Evolutionary conservation across 1,140 invertebrate species (phyloP), one percentile per base, ranked within the genome.

Genomic region (Bombus sibiricus): DNA sequence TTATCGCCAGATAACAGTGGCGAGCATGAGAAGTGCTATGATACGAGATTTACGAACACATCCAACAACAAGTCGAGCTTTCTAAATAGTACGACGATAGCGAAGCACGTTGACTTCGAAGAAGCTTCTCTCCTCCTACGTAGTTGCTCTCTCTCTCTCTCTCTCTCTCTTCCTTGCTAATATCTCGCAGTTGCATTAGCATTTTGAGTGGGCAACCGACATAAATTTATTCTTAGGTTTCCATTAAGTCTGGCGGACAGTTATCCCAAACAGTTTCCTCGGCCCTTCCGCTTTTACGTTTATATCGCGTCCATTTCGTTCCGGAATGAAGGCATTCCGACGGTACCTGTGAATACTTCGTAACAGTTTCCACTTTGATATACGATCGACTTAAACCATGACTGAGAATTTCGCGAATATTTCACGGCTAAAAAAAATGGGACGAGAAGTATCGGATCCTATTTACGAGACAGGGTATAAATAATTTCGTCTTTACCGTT

Each of bases 141-240:
- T 18, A 18, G 47, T 18, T 28, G 2, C 39, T 43, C 0, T 68
- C 34, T 69, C 34, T 25, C 22, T 28, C 22, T 69, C 25, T 37
- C 6, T 68, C 25, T 37, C 6, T 68, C 15, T 22, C 22, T 68
- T 18, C 10, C 74, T 28, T 15, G 34, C 59, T 78, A 78, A 79
- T 86, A 59, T 62, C 39, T 69, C 47, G 13, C 59, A n/a, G 25
- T 37, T 34, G 32, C 39, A 79, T 86, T 86, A 79, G 62, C 80
- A 78, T 88, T 83, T 75, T 78, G 85, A 79, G 32, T 39, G 75
- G 18, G 62, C 39, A 28, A 5, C 34, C 18, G 32, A 34, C 34
- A 80, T 79, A 83, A 88, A 86, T 84, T 80, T 83, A 88, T 80
- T 87, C 79, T 76, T 71, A 86, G 71, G n/a, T 39, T 71, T 59